Evolutionary conservation across 2,888 invertebrate genomes (phyloP), one percentile per base, ranked within the genome.

Genomic region (Nomada ferruginata): DNA sequence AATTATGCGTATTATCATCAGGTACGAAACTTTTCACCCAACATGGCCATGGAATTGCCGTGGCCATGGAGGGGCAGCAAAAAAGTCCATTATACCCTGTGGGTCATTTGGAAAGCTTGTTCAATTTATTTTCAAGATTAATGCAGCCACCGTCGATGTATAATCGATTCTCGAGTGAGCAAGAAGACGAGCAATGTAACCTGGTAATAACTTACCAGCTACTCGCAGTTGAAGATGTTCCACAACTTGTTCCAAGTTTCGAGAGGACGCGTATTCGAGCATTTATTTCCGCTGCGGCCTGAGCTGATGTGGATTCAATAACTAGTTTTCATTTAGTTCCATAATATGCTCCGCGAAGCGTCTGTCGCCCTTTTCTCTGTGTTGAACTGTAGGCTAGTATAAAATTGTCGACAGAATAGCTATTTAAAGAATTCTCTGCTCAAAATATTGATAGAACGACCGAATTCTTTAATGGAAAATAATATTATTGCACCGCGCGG

Each of bases 171-270:
- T 36, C 20, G 53, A 20, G 20, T 5, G 20, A 15, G 52, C 66
- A 66, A 53, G 36, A 53, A 44, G 42, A 23, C 15, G 68, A 68
- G 55, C 42, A 55, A 68, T 42, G 53, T 57, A 68, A 68, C 55
- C 42, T 23, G 11, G 23, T 68, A 68, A 68, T 68, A 68, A 68
- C 29, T 66, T 64, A 20, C 15, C 15, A 15, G 23, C 23, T 18
- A 5, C 36, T 36, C 36, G 47, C 47, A 26, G 63, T 3, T 26
- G 63, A 47, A 64, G 63, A 47, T 20, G 23, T 15, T 18, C 47
- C 63, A 5, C 15, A 23, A 64, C 63, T 64, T 64, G 15, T 15
- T 64, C 23, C 23, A 64, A 64, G 44, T 64, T 47, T 47, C 63
- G 7, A 2, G 47, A 13, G 13, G 11, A 15, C 23, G 47, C 13